phyloP scores from a whole-genome alignment of 2,797 vertebrate genomes.

The Trachurus trachurus region DNA sequence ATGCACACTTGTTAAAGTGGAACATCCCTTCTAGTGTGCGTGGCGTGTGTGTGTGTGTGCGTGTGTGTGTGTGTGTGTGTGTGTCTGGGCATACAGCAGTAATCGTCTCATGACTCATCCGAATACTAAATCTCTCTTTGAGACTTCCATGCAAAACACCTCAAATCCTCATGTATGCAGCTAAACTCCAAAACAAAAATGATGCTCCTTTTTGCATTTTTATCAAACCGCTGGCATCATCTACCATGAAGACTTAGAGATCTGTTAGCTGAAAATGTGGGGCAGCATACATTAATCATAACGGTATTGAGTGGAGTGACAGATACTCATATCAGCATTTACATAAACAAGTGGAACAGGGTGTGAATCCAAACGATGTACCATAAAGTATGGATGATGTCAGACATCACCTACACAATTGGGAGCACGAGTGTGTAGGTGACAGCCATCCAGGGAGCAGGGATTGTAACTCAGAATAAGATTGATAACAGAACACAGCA shows the following conservation, averaged over 20 bases:
- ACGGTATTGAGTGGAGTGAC: constrained; percentile 73
- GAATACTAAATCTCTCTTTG: constrained; percentile 56
- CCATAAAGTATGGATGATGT: constrained; percentile 69
- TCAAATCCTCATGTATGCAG: constrained; percentile 58
- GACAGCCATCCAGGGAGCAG: constrained; percentile 35
- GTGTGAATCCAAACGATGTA: constrained; percentile 62
- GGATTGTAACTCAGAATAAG: constrained; percentile 23
- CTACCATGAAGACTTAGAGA: constrained; percentile 49
- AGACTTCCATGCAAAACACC: constrained; percentile 56
- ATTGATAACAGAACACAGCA: constrained; percentile 24
- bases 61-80: background rate
- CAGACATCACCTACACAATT: constrained; percentile 40
- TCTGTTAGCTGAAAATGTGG: constrained; percentile 73
- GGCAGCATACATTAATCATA: constrained; percentile 83
- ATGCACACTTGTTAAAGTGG: constrained; percentile 27
- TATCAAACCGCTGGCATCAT: constrained; percentile 62
- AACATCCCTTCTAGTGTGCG: constrained; percentile 18
- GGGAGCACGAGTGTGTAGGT: constrained; percentile 17
- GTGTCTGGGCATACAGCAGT: constrained; percentile 15
- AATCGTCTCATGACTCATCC: constrained; percentile 65
- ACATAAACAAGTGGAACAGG: constrained; percentile 81
- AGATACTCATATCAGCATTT: constrained; percentile 82
- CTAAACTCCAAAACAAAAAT: constrained; percentile 58
- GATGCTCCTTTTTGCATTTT: constrained; percentile 56
- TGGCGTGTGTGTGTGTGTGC: background rate